phyloP scores from a whole-genome alignment of 1,140 invertebrate genomes.

The Neodiprion fabricii region DNA sequence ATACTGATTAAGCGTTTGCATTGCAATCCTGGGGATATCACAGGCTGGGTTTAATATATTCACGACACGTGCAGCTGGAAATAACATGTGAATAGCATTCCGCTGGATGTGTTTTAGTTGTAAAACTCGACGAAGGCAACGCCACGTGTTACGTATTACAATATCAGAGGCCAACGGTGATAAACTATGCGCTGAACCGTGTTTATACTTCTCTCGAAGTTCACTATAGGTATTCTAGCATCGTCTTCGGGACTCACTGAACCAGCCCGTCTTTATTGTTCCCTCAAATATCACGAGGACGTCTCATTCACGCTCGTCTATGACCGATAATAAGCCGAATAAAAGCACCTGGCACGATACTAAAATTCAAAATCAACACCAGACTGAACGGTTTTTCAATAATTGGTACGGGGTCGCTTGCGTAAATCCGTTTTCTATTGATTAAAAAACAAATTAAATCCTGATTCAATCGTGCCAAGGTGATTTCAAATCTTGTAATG shows the following conservation, averaged over 20 bases:
- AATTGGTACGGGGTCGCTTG: no score
- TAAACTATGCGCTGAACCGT: constrained; percentile 1
- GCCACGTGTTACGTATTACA: constrained; percentile 7
- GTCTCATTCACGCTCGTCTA: background rate
- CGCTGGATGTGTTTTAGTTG: background rate
- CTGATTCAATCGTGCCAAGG: no score
- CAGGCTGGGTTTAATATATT: background rate
- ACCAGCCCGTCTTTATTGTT: background rate
- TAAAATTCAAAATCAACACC: no score
- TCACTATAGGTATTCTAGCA: background rate
- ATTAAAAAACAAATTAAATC: no score
- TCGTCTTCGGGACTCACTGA: background rate
- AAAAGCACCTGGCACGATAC: no score
- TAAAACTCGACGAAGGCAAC: background rate
- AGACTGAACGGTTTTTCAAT: no score
- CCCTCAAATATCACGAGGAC: background rate
- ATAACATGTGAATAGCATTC: constrained; percentile 5
- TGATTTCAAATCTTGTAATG: no score
- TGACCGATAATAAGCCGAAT: no score
- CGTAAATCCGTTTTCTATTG: no score
- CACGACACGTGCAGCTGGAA: background rate
- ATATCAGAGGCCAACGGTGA: background rate
- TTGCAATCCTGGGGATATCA: background rate
- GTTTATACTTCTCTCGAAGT: background rate
- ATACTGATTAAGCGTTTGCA: background rate